These are phyloP conservation scores for Hydrolagus affinis DNA, from an alignment of 2,113 vertebrate species.

Conservation along the genomic window DNA sequence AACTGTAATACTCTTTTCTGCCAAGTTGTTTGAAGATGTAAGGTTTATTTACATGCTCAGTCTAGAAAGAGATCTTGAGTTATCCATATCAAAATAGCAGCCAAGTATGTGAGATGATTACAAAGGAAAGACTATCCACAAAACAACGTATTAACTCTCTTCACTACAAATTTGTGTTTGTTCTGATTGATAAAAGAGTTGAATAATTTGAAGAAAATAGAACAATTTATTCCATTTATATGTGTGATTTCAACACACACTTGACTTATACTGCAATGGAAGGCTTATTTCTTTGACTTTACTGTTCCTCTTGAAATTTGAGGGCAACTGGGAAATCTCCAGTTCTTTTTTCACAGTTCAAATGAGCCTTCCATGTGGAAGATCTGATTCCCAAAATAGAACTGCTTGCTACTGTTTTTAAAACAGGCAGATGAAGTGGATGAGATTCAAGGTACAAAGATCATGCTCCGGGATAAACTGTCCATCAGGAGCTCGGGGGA, in stretches of 20 bases:
- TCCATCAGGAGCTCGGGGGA: neutral
- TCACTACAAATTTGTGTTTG: neutral
- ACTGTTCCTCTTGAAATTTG: neutral
- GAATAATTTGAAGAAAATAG: neutral
- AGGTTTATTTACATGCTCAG: constrained; percentile 2
- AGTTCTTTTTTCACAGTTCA: constrained; percentile 3
- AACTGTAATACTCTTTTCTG: neutral
- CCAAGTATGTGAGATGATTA: neutral
- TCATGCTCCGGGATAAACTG: neutral
- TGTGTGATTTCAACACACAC: neutral
- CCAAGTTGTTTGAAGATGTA: neutral
- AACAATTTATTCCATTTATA: neutral
- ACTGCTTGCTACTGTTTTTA: neutral
- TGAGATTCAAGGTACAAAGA: neutral
- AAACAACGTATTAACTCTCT: neutral
- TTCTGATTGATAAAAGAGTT: neutral
- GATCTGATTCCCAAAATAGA: neutral
- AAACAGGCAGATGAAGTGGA: neutral
- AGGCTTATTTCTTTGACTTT: neutral
- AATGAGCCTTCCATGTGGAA: constrained; percentile 3
- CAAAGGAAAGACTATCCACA: neutral
- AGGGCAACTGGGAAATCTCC: neutral
- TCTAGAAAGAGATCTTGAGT: neutral
- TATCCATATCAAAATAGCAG: neutral
- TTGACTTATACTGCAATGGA: neutral